Evolutionary conservation across 1,140 invertebrate species (phyloP).

Genomic region (Metopolophium dirhodum): DNA sequence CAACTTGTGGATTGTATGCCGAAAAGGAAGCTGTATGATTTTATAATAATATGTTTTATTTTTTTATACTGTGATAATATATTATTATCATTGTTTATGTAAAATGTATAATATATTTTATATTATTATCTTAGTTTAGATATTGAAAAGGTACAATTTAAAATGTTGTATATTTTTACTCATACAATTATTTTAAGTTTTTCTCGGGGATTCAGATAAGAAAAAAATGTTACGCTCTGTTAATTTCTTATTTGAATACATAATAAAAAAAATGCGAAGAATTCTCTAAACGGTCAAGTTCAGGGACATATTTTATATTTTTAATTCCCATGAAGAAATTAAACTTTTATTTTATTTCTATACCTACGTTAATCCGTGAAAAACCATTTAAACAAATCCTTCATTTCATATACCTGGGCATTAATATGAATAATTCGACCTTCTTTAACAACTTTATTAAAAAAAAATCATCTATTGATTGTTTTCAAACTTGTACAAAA

Average conservation of each 20-base stretch:
- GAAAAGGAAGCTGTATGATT: no score
- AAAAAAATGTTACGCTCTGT: not conserved
- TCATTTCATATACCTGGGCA: not conserved
- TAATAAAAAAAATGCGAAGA: not conserved
- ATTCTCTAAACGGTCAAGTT: constrained; percentile 3
- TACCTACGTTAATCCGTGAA: not conserved
- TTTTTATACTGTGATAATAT: not conserved
- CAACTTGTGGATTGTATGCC: no score
- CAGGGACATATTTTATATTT: constrained; percentile 30
- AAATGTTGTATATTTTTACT: not conserved
- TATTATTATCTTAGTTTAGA: not conserved
- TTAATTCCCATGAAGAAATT: constrained; percentile 4
- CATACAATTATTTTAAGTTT: not conserved
- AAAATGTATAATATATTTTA: not conserved
- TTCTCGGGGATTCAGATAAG: not conserved
- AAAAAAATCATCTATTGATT: not conserved
- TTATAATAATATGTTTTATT: not conserved
- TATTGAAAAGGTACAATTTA: not conserved
- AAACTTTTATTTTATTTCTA: not conserved
- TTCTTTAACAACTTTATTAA: not conserved
- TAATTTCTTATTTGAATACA: not conserved
- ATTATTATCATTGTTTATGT: not conserved
- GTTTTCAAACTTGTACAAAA: not conserved
- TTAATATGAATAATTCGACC: not conserved
- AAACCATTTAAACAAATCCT: not conserved